A percentile compares a stretch with the other conserved stretches of the same genome.
Conservation (phyloP, 2,888 invertebrate species). For the Tetanocera ferruginea region DNA sequence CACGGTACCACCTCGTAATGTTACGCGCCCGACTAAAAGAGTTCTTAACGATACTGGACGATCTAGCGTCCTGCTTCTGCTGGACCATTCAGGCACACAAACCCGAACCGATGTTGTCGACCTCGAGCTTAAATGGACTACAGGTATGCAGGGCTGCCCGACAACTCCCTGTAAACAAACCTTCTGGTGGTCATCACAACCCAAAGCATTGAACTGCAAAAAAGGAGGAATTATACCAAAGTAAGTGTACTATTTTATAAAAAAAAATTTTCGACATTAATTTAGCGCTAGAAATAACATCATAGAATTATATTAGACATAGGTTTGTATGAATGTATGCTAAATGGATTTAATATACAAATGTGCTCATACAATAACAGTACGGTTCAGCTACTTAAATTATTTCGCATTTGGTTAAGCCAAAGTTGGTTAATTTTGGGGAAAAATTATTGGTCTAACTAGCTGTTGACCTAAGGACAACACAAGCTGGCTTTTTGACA, state of each 20-base stretch:
- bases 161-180: constrained; percentile 65
- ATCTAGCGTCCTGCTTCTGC: constrained; percentile 49
- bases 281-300: no score
- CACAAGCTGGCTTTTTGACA: no score
- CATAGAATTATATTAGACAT: no score
- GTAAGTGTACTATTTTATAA: not conserved
- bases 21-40: constrained; percentile 49
- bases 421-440: no score
- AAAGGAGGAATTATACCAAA: constrained; percentile 64
- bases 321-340: no score
- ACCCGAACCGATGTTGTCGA: constrained; percentile 61
- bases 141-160: constrained; percentile 54
- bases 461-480: no score
- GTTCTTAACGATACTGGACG: constrained; percentile 44
- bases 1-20: constrained; percentile 59
- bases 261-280: no score
- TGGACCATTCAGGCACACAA: constrained; percentile 16
- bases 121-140: constrained; percentile 63
- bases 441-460: no score
- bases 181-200: constrained; percentile 69
- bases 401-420: no score
- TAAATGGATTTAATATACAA: no score
- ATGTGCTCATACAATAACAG: no score
- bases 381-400: no score
- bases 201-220: constrained; percentile 64